Conservation (phyloP, 35 echinoderm and acorn worm species). For the Patiria miniata region DNA sequence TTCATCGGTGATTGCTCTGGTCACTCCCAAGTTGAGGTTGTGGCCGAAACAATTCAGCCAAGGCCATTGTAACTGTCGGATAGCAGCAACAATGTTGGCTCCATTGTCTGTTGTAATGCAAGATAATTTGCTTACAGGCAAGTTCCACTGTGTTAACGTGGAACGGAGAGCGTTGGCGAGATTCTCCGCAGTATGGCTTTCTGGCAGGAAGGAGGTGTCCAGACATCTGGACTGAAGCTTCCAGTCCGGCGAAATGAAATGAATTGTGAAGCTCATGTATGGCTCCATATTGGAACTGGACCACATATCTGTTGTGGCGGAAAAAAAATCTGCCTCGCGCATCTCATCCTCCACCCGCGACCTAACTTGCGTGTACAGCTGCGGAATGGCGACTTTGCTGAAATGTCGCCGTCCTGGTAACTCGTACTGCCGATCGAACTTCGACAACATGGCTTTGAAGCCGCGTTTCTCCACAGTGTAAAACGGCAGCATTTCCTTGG, state of each 20-base stretch:
- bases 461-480: not conserved
- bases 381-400: not conserved
- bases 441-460: not conserved
- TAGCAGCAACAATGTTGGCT: conserved; percentile 31
- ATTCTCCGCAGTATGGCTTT: conserved; percentile 43
- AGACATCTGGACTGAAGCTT: conserved; percentile 23
- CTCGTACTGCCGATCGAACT: not conserved
- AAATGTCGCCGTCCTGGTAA: not conserved
- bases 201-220: conserved; percentile 25
- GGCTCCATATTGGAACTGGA: not conserved
- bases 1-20: conserved; percentile 25
- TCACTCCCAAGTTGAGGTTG: conserved; percentile 41
- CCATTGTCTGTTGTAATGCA: conserved; percentile 43
- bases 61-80: conserved; percentile 31
- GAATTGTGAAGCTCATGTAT: conserved; percentile 13
- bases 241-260: conserved; percentile 39
- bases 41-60: conserved; percentile 52
- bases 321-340: not conserved
- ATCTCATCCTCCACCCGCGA: not conserved
- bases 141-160: conserved; percentile 23
- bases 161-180: conserved; percentile 12
- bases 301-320: not conserved
- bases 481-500: not conserved
- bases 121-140: not conserved
- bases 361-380: not conserved